These are phyloP conservation scores for Sebastes aleutianus DNA, from an alignment of 2,797 vertebrate species.

Conservation along the genomic window DNA sequence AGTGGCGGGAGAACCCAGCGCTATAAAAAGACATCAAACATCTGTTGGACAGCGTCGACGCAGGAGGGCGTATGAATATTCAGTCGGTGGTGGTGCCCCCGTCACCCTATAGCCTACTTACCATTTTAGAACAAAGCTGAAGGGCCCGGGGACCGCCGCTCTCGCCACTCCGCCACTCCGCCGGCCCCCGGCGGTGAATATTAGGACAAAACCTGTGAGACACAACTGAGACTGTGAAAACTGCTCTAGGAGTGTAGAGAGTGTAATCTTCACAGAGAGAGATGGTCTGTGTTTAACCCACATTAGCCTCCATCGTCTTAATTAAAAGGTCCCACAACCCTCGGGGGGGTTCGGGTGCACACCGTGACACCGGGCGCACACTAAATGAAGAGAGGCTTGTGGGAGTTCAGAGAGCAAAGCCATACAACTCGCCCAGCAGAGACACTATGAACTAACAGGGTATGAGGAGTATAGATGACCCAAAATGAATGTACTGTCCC, in stretches of 20 bases:
- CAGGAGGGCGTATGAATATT: conserved; percentile 54
- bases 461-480: conserved; percentile 14
- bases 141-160: background rate
- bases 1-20: conserved; percentile 40
- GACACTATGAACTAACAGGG: conserved; percentile 34
- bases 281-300: conserved; percentile 64
- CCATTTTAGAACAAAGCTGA: conserved; percentile 52
- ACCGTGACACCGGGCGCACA: conserved; percentile 33
- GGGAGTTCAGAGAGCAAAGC: conserved; percentile 61
- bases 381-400: background rate
- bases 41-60: conserved; percentile 44
- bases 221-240: conserved; percentile 9
- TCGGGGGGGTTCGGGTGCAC: conserved; percentile 26
- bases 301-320: conserved; percentile 60
- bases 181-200: background rate
- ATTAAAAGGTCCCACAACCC: conserved; percentile 63
- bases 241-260: conserved; percentile 3
- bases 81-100: conserved; percentile 10
- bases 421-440: conserved; percentile 42
- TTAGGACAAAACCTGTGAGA: conserved; percentile 9
- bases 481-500: conserved; percentile 64
- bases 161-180: background rate
- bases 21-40: conserved; percentile 75
- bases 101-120: conserved; percentile 54
- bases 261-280: conserved; percentile 26